Base-by-base conservation (phyloP, 1,140 invertebrate species). In the Sipha flava region DNA sequence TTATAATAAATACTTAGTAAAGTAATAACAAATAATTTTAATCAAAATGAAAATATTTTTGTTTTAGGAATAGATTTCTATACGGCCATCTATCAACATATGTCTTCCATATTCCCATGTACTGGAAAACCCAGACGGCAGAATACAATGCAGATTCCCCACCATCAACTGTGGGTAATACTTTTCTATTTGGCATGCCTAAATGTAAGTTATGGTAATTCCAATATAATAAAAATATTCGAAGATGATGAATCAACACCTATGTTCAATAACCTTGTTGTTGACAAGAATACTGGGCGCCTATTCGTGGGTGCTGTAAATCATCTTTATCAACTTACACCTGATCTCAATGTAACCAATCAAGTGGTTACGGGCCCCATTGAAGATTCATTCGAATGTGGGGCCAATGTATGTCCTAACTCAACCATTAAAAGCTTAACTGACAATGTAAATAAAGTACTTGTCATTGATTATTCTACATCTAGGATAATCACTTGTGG, bases 291-390 rank as follows among this genome's bases (percentile, higher is more conserved):
- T 86, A 96, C 94, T 18, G 95, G 95, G 45, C 89, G 94, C 54
- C 89, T 98, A 12, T 98, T 95, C 88, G 90, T 98, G 64, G 97
- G 96, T 70, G 96, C 94, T 47, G 94, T 97, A 10, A 99, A 99
- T 87, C 88, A 90, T 72, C 89, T 99, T 43, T 98, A 96, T 86
- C 95, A 97, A 86, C 88, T 99, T 18, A 93, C 94, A 21, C 91
- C 93, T 7, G 93, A 97, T 83, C 87, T 99, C 62, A 90, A 91
- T 54, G 87, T 93, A 34, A 90, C 92, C 31, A 90, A 93, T 82
- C 89, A 89, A 37, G 94, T 92, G 29, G 88, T 90, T 81, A 98
- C 96, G 21, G 97, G 97, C 0, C 97, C 97, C 3, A 88, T 92
- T 84, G 90, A 93, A 82, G 96, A 98, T 87, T 94, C 94, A 49